Base-by-base conservation (phyloP, 2,113 vertebrate genomes). In the Corythornis vintsioides region DNA sequence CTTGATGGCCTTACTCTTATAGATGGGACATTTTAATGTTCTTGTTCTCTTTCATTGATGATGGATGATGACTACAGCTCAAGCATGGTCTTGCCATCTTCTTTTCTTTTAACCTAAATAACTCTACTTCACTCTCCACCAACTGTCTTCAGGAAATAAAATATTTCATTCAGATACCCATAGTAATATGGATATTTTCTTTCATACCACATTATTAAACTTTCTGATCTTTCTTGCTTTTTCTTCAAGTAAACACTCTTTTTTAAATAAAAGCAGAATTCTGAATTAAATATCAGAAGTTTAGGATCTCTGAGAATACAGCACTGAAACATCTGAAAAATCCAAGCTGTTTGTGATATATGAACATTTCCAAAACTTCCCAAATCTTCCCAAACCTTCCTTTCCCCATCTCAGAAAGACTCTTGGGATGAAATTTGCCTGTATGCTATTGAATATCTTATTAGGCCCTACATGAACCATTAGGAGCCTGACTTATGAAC, bases 51-150 rank as follows among this genome's bases (percentile, higher is more conserved):
- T 61, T 56, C 11, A 13, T 33, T 74, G 13, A 7, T 13, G 17
- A 78, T 31, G 11, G 21, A 61, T 40, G 25, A 33, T 4, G 11
- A 60, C 35, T 69, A 28, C 3, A 35, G 7, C 21, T 73, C 6
- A 65, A 15, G 20, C 2, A 17, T 7, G 29, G 2, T 2, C 13
- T 63, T 63, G 7, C 35, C 0, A 16, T 80, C n/a, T 31, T 57
- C 16, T 60, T 64, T 52, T 33, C 43, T 17, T 77, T 88, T 60
- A 40, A 55, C 38, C 11, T 70, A 70, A 61, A 16, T 47, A 74
- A 17, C 14, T n/a, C 3, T 57, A 9, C 24, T 80, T 83, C 6
- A 59, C 15, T 52, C 6, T 78, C 33, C 28, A 38, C 29, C 71
- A 56, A 52, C 18, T 81, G 15, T 9, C 15, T 69, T 43, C 13